Percentiles rank a stretch among this genome's conserved stretches.
phyloP scores from a whole-genome alignment of 2,888 invertebrate species.

The Falcaria lacertinaria region DNA sequence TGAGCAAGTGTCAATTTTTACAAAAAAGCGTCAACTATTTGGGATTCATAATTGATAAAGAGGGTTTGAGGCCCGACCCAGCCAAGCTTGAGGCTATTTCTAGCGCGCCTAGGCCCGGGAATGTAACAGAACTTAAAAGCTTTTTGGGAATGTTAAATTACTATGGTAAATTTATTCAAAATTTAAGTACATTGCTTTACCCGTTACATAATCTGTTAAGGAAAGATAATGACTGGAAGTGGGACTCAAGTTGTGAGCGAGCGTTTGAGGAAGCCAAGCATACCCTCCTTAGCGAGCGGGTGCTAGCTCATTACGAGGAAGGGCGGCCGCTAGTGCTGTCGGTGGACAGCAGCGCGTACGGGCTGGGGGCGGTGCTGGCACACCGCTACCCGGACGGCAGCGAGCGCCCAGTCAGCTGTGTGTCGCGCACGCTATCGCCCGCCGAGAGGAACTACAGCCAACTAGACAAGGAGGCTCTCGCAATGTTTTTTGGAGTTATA shows the following conservation, averaged over 20 bases:
- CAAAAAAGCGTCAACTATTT: background rate
- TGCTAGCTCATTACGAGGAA: background rate
- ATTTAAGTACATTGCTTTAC: background rate
- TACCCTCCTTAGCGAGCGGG: no score
- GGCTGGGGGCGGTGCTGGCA: conserved; percentile 15
- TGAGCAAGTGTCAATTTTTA: background rate
- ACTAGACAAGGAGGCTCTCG: conserved; percentile 20
- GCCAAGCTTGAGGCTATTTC: background rate
- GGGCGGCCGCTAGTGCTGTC: conserved; percentile 15
- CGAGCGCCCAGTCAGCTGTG: no score
- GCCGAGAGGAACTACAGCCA: conserved; percentile 25
- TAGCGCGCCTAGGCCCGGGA: background rate
- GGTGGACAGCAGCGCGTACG: conserved; percentile 22
- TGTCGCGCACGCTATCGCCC: no score
- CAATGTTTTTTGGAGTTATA: conserved; percentile 16
- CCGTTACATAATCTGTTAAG: background rate
- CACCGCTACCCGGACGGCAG: conserved; percentile 15
- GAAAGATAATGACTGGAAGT: background rate
- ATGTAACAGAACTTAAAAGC: background rate
- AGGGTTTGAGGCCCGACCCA: background rate
- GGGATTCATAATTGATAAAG: background rate
- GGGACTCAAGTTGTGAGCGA: background rate
- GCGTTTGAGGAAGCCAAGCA: background rate
- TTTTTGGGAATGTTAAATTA: background rate
- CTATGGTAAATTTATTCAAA: background rate